Evolutionary conservation across 2,888 invertebrate genomes (phyloP), one percentile per base, ranked within the genome.

Genomic region (Tachina lurida): DNA sequence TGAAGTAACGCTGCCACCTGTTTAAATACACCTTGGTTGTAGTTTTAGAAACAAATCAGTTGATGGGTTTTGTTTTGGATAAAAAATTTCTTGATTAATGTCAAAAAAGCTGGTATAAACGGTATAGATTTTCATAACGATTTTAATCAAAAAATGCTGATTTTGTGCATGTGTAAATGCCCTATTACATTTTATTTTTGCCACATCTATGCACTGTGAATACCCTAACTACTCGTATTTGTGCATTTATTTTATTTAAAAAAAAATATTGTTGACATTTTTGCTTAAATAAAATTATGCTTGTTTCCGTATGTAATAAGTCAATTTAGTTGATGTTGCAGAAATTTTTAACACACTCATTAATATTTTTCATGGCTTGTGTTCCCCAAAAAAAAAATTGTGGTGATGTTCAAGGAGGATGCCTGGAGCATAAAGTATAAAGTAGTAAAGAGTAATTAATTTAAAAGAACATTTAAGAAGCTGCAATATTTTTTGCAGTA

Each of bases 401-500:
- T 54, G 54, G 17, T 13, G 17, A 41, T 31, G 31, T 31, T 31
- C 7, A 31, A 31, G 10, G 52, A 52, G 62, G 45, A 17, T 15
- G 22, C 8, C 43, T n/a, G 31, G 63, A 13, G 39, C 19, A 15
- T n/a, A 12, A 45, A 31, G 31, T 31, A 10, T 19, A 75, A n/a
- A n/a, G n/a, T n/a, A n/a, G n/a, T n/a, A n/a, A 87, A 88, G 88
- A 89, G 89, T 90, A 90, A 90, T 90, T 90, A 90, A 82, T 85
- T 74, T 52, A 17, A 47, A 56, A 67, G 49, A 39, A 13, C 58
- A 31, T 31, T 22, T 2, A 22, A 1, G 3, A 65, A 63, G 47
- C 10, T 49, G 52, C n/a, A 12, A 9, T 31, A n/a, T 7, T 12
- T 58, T 7, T 19, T n/a, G n/a, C 15, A 31, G 31, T 68, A 49